These are phyloP conservation scores for Alca torda DNA, from an alignment of 2,797 vertebrate species.

Conservation along the genomic window DNA sequence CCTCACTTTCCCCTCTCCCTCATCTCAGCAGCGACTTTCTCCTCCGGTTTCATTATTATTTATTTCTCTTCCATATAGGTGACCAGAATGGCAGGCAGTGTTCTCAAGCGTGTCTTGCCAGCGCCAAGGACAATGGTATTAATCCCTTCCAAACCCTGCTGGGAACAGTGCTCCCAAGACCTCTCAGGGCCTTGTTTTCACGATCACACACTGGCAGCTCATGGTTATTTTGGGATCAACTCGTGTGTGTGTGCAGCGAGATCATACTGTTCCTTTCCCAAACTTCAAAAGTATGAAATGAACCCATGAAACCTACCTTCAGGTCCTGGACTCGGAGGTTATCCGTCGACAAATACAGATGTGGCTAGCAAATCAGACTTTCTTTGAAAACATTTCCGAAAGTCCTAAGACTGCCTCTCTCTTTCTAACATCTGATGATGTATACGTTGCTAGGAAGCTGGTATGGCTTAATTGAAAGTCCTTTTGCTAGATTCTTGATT, in stretches of 20 bases:
- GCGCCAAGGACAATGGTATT: not conserved
- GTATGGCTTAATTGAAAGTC: not conserved
- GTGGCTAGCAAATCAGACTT: not conserved
- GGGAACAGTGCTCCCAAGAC: not conserved
- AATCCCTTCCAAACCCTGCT: not conserved
- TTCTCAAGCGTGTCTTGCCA: not conserved
- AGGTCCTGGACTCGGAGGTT: not conserved
- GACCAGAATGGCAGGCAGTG: not conserved
- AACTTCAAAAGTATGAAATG: not conserved
- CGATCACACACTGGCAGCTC: not conserved
- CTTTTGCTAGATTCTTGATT: not conserved
- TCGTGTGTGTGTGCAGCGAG: not conserved
- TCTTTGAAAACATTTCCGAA: not conserved
- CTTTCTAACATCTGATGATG: rapidly evolving
- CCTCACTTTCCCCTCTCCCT: not conserved
- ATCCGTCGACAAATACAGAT: not conserved
- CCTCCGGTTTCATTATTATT: not conserved
- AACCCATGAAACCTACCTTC: not conserved
- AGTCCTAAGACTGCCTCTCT: not conserved
- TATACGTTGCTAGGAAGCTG: not conserved
- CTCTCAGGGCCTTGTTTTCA: not conserved
- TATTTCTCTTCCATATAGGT: not conserved
- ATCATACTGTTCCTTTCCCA: not conserved
- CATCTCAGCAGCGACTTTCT: not conserved
- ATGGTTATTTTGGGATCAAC: not conserved